Percentiles rank a stretch among this genome's conserved stretches.
These are phyloP conservation scores for Carcharodon carcharias DNA, from an alignment of 2,797 vertebrate genomes.

Conservation along the genomic window DNA sequence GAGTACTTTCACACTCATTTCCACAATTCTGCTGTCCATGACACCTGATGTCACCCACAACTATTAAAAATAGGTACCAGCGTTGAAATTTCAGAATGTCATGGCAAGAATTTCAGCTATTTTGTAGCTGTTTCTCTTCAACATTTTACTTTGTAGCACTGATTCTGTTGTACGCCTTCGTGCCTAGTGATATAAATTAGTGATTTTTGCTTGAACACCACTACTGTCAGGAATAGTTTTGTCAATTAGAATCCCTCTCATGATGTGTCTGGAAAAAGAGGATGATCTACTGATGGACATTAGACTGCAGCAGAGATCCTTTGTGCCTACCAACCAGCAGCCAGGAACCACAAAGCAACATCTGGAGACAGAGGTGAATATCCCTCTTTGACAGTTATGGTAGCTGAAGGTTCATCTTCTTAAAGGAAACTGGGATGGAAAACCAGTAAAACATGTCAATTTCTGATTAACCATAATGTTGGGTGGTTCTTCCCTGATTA, in stretches of 20 bases:
- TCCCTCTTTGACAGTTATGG: not conserved
- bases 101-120: not conserved
- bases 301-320: not conserved
- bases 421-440: not conserved
- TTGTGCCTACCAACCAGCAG: not conserved
- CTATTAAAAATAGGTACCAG: not conserved
- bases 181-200: not conserved
- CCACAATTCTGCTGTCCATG: no score
- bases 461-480: no score
- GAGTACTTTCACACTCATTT: no score
- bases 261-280: no score
- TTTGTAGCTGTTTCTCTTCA: not conserved
- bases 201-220: not conserved
- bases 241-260: not conserved
- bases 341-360: not conserved
- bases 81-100: not conserved
- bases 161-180: not conserved
- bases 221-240: not conserved
- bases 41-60: no score
- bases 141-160: not conserved
- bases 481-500: not conserved
- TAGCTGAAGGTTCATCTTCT: not conserved
- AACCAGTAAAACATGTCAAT: not conserved
- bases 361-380: not conserved
- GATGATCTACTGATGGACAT: not conserved